A percentile compares a stretch with the other conserved stretches of the same genome.
Evolutionary conservation across 1,140 invertebrate genomes (phyloP).

Genomic region (Stegodyphus mimosarum): DNA sequence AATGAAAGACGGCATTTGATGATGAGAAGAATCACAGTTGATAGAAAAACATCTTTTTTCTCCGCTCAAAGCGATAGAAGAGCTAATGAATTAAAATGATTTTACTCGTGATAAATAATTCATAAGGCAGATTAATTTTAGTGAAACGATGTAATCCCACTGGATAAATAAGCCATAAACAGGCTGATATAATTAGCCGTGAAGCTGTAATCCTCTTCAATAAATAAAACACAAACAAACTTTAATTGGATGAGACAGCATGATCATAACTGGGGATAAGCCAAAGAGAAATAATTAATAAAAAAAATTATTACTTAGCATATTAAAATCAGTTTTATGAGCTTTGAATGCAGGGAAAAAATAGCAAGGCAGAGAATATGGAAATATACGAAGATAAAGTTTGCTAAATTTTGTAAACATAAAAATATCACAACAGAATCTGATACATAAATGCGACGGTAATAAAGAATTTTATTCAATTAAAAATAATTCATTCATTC

Average conservation of each 20-base stretch:
- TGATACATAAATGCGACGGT: too few relatives aligned
- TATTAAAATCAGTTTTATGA: not conserved
- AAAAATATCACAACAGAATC: too few relatives aligned
- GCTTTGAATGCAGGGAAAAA: not conserved
- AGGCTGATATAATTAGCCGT: not conserved
- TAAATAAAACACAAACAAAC: not conserved
- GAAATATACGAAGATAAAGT: too few relatives aligned
- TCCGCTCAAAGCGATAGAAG: not conserved
- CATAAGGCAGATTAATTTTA: conserved; percentile 21
- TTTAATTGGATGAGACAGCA: not conserved
- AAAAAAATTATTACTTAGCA: not conserved
- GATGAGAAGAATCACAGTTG: not conserved
- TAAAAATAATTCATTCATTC: too few relatives aligned
- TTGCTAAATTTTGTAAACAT: too few relatives aligned
- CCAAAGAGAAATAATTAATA: not conserved
- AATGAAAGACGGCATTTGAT: not conserved
- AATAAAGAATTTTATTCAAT: too few relatives aligned
- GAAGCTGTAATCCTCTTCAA: not conserved
- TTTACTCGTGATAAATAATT: conserved; percentile 37
- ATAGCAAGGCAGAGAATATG: too few relatives aligned
- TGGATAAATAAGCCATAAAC: not conserved
- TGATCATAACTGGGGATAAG: not conserved
- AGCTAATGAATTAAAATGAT: not conserved
- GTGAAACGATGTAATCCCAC: not conserved
- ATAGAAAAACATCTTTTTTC: not conserved